Percentiles rank a stretch among this genome's conserved stretches.
These are phyloP conservation scores for Xestia c-nigrum DNA, from an alignment of 2,888 invertebrate species.

Conservation along the genomic window DNA sequence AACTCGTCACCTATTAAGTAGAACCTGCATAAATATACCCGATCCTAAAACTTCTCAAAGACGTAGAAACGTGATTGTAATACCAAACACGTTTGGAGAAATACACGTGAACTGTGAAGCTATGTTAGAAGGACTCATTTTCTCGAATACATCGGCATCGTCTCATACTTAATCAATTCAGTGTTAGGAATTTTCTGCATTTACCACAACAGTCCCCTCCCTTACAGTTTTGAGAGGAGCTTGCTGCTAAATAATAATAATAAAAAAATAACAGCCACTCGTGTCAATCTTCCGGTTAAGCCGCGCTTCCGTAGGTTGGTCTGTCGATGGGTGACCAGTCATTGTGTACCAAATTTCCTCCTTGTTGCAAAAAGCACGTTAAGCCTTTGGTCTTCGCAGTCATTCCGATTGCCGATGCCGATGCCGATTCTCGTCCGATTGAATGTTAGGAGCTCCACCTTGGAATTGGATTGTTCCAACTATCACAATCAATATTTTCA, in stretches of 20 bases:
- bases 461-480: background rate
- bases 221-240: background rate
- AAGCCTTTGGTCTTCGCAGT: too few species aligned
- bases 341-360: too few species aligned
- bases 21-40: background rate
- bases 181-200: background rate
- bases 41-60: background rate
- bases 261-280: too few species aligned
- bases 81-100: background rate
- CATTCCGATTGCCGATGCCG: background rate
- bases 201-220: background rate
- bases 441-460: background rate
- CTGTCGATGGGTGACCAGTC: too few species aligned
- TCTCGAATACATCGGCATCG: too few species aligned
- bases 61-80: background rate
- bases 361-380: too few species aligned
- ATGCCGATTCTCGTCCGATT: background rate
- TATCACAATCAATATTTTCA: background rate
- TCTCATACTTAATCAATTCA: background rate
- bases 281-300: too few species aligned
- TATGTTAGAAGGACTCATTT: background rate
- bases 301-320: too few species aligned
- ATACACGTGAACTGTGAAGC: background rate
- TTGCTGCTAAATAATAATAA: too few species aligned
- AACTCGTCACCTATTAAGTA: background rate